Percentiles rank a stretch among this genome's conserved stretches.
These are phyloP conservation scores for Monoplex corrugatus DNA, from an alignment of 2,888 invertebrate species.

Conservation along the genomic window DNA sequence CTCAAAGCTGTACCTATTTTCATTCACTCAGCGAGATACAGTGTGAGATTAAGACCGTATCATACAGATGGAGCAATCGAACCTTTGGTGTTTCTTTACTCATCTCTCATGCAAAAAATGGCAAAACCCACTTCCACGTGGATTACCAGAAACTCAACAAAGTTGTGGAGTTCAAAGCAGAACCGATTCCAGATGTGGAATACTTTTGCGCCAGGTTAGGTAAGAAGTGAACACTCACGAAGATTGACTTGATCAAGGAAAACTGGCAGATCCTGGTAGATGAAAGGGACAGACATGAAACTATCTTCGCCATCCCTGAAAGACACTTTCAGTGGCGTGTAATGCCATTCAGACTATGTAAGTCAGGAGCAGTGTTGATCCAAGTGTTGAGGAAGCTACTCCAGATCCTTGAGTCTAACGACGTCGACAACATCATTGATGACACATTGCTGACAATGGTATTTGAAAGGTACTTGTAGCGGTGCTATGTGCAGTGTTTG, in stretches of 20 bases:
- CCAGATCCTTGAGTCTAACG: background rate
- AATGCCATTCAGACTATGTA: constrained; percentile 45
- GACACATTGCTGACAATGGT: no score
- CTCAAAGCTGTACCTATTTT: no score
- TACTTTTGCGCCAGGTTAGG: background rate
- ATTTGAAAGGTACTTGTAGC: no score
- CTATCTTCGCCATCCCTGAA: constrained; percentile 6
- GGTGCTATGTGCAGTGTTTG: no score
- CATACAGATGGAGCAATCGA: no score
- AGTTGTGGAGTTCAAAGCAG: constrained; percentile 60
- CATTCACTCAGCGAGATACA: no score
- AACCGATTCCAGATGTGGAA: constrained; percentile 46
- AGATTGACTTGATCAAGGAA: constrained; percentile 27
- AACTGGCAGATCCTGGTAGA: constrained; percentile 23
- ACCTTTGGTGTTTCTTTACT: no score
- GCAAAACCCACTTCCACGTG: background rate
- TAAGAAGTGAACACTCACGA: background rate
- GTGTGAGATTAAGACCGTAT: background rate
- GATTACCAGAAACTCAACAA: constrained; percentile 51
- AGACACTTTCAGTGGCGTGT: background rate
- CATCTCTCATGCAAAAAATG: no score
- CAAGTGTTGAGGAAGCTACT: constrained; percentile 5
- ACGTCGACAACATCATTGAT: constrained; percentile 22
- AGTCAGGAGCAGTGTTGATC: constrained; percentile 25
- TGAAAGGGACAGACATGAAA: background rate